These are phyloP conservation scores for Epinephelus malabaricus DNA, from an alignment of 2,797 vertebrate genomes.

Conservation along the genomic window DNA sequence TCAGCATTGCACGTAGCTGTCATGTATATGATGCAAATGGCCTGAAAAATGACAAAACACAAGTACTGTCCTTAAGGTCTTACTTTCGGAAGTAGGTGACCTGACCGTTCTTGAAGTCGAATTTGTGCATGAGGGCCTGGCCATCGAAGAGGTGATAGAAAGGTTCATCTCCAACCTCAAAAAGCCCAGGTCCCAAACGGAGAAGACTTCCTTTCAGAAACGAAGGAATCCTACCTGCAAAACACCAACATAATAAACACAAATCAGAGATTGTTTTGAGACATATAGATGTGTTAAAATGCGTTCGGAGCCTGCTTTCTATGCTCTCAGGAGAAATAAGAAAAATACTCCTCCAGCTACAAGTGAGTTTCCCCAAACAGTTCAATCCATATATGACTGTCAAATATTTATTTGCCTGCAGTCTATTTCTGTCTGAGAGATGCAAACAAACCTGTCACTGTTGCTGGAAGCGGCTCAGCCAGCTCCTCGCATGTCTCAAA, in stretches of 20 bases:
- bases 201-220: conserved; percentile 96
- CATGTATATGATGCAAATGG: neutral
- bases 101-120: conserved; percentile 96
- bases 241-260: neutral
- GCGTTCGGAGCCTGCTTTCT: neutral
- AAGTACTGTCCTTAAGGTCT: conserved; percentile 18
- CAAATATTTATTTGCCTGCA: neutral
- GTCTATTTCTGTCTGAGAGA: conserved; percentile 40
- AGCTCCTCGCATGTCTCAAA: conserved; percentile 97
- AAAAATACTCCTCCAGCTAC: neutral
- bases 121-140: conserved; percentile 98
- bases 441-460: conserved; percentile 90
- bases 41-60: neutral
- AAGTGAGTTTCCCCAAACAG: neutral
- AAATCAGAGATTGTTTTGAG: neutral
- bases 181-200: conserved; percentile 95
- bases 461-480: conserved; percentile 91
- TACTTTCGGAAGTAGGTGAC: conserved; percentile 96
- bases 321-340: neutral
- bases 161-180: conserved; percentile 94
- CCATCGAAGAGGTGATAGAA: conserved; percentile 98
- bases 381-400: neutral
- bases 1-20: too few relatives aligned
- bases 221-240: conserved; percentile 91
- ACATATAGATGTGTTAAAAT: neutral